Conservation (phyloP, 1,140 invertebrate genomes). For the Hydropsyche tenuis region DNA sequence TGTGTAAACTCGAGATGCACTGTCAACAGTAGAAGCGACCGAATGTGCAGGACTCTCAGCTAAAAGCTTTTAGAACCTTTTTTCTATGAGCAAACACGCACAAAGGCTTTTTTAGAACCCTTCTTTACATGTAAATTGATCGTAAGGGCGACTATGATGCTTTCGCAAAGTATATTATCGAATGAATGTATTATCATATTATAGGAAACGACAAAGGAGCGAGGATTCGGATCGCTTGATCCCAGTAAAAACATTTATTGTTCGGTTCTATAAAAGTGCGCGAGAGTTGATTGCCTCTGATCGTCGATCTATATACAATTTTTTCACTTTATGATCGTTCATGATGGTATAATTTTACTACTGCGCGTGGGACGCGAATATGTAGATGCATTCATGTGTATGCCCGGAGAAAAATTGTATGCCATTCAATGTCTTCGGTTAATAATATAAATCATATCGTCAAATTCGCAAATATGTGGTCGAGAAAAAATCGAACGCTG, state of each 20-base stretch:
- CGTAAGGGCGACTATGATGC: conserved; percentile 3
- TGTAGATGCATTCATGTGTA: not conserved
- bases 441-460: conserved; percentile 23
- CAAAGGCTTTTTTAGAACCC: conserved; percentile 16
- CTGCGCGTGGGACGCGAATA: conserved; percentile 16
- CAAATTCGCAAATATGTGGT: not conserved
- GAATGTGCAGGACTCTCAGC: not conserved
- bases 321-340: not conserved
- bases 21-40: conserved; percentile 27
- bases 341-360: conserved; percentile 24
- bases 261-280: not conserved
- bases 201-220: too few relatives aligned
- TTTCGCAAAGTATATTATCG: not conserved
- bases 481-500: not conserved
- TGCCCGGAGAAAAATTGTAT: not conserved
- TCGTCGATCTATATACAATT: conserved; percentile 9
- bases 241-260: not conserved
- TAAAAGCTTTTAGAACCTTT: conserved; percentile 41
- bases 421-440: conserved; percentile 14
- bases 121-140: conserved; percentile 26
- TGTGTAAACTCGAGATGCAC: conserved; percentile 43
- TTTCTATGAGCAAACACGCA: conserved; percentile 31
- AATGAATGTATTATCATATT: not conserved
- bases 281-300: not conserved
- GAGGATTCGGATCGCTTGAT: too few relatives aligned